phyloP scores from a whole-genome alignment of 2,113 vertebrate genomes.

The Acinonyx jubatus region DNA sequence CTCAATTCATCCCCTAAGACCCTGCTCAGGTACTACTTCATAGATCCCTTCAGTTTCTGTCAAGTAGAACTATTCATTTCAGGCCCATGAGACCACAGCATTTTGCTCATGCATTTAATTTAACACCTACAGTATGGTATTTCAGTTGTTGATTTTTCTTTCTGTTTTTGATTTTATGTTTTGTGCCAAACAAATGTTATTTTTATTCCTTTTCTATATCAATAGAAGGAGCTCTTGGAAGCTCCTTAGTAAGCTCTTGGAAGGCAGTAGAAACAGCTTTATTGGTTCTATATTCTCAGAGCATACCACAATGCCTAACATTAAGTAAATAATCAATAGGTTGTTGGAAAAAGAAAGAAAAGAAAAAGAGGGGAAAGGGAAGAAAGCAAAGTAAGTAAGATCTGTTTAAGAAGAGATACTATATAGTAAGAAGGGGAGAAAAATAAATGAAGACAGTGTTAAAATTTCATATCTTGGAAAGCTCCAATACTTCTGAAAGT shows the following conservation, averaged over 20 bases:
- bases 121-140: not conserved
- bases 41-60: not conserved
- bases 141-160: not conserved
- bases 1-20: not conserved
- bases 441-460: not conserved
- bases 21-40: not conserved
- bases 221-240: not conserved
- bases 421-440: not conserved
- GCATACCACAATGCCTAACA: not conserved
- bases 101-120: not conserved
- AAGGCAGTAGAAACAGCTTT: not conserved
- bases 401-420: not conserved
- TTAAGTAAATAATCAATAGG: not conserved
- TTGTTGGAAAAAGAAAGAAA: not conserved
- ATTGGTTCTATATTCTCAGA: not conserved
- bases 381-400: not conserved
- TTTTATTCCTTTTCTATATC: not conserved
- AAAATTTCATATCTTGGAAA: not conserved
- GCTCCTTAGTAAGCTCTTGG: not conserved
- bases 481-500: not conserved
- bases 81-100: not conserved
- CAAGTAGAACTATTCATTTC: not conserved
- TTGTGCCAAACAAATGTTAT: not conserved
- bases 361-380: not conserved
- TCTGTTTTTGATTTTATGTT: not conserved